Evolutionary conservation across 2,113 vertebrate genomes (phyloP), one percentile per base, ranked within the genome.

Genomic region (Scomber scombrus): DNA sequence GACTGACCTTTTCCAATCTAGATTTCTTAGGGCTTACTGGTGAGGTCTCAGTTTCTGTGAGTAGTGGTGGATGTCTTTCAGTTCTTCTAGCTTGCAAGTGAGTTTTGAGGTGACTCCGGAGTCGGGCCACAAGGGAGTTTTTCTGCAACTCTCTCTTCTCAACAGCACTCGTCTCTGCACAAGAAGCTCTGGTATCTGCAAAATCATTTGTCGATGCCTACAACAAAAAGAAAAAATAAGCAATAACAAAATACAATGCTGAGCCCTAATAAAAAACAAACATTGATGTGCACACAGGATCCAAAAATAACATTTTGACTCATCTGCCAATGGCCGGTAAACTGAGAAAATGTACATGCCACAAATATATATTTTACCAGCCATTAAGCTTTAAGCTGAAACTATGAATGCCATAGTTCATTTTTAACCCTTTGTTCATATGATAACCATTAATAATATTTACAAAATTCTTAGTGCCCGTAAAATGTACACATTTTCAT

Each of bases 91-190:
- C 19, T 50, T 72, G 56, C 0, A 61, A 31, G 19, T 61, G 55
- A 11, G 23, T 40, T 71, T 80, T 87, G n/a, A 89, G 43, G 72
- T 85, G 86, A 75, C 60, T 73, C 70, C 72, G 73, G 7, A 87
- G 90, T 4, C 73, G 55, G 11, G 67, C 11, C 2, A 92, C 26
- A 14, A 84, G n/a, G 1, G 73, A 69, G 0, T 31, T 45, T 63
- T 82, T 85, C 5, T 67, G 67, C 4, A 15, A 45, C 4, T 11
- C n/a, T 68, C 79, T 83, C 45, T 69, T 62, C 12, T 56, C 55
- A 54, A 29, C 50, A 23, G 57, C 23, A 10, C 54, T 72, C 15
- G 71, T 81, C 18, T 78, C 76, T 26, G 49, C 46, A 52, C 57
- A 26, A 31, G 75, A 55, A 51, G 68, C 46, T 26, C 23, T 67